A percentile compares a stretch with the other conserved stretches of the same genome.
These are phyloP conservation scores for Planiliza haematocheilus DNA, from an alignment of 2,113 vertebrate genomes.

Conservation along the genomic window DNA sequence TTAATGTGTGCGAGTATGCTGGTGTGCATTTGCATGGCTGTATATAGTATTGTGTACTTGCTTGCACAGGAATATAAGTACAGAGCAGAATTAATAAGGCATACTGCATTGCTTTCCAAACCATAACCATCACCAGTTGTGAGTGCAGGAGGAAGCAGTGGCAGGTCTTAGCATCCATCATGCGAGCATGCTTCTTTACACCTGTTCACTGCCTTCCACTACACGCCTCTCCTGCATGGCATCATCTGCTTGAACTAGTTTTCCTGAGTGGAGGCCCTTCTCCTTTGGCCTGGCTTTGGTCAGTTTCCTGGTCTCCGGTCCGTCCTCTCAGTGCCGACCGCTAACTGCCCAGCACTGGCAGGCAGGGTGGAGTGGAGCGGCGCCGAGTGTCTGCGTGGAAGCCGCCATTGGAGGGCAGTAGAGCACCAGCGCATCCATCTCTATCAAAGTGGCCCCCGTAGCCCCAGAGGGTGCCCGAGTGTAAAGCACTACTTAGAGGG, in stretches of 20 bases:
- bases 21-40: constrained; percentile 18
- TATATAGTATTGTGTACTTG: constrained; percentile 12
- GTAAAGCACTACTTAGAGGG: constrained; percentile 75
- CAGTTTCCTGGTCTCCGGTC: constrained; percentile 46
- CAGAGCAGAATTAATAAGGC: constrained; percentile 23
- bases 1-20: neutral
- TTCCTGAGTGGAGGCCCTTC: constrained; percentile 54
- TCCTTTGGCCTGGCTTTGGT: constrained; percentile 66
- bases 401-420: constrained; percentile 98
- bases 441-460: constrained; percentile 59
- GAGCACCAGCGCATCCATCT: constrained; percentile 96
- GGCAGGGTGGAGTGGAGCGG: constrained; percentile 17
- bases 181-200: constrained; percentile 48
- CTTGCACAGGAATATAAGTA: neutral
- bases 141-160: constrained; percentile 38
- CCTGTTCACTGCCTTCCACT: constrained; percentile 62
- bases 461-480: constrained; percentile 55
- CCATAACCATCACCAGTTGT: constrained; percentile 16
- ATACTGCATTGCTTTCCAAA: constrained; percentile 22
- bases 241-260: constrained; percentile 65
- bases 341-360: constrained; percentile 57
- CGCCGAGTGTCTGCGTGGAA: constrained; percentile 36
- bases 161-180: constrained; percentile 55
- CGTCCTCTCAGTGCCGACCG: constrained; percentile 39
- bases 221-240: constrained; percentile 67